Conservation (phyloP, 2,797 vertebrate genomes). For the Neostethus bicornis region DNA sequence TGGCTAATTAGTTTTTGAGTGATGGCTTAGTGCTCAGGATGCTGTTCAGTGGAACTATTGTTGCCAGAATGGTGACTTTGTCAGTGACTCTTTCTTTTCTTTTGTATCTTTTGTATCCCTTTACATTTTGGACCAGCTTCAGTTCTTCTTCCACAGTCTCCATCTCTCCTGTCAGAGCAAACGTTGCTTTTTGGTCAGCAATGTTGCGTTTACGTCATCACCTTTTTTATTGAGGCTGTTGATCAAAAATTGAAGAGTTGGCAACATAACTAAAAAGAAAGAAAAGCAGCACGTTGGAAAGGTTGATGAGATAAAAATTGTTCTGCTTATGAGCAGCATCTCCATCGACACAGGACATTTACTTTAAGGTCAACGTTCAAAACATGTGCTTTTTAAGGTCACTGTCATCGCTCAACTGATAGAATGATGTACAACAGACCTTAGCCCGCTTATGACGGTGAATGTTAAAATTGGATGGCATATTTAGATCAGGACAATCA, state of each 20-base stretch:
- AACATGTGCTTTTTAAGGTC: too few relatives aligned
- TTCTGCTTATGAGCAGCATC: too few relatives aligned
- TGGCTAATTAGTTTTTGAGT: background rate
- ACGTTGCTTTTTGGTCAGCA: background rate
- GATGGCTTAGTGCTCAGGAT: background rate
- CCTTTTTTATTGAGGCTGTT: background rate
- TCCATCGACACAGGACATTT: too few relatives aligned
- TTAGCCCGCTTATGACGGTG: too few relatives aligned
- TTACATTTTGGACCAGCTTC: background rate
- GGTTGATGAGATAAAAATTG: background rate
- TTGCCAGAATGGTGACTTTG: conserved; percentile 3
- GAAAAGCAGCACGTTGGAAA: background rate
- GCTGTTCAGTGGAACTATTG: background rate
- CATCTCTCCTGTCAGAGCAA: background rate
- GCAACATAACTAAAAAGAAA: background rate
- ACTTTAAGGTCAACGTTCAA: too few relatives aligned
- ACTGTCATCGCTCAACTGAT: too few relatives aligned
- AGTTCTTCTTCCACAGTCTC: background rate
- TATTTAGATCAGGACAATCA: too few relatives aligned
- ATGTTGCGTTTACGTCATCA: background rate
- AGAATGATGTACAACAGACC: too few relatives aligned
- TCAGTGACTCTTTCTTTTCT: background rate
- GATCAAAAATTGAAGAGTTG: background rate
- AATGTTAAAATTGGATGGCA: too few relatives aligned
- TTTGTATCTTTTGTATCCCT: background rate